A percentile compares a stretch with the other conserved stretches of the same genome.
phyloP scores from a whole-genome alignment of 2,797 vertebrate genomes.

The Lacerta bilineata region DNA sequence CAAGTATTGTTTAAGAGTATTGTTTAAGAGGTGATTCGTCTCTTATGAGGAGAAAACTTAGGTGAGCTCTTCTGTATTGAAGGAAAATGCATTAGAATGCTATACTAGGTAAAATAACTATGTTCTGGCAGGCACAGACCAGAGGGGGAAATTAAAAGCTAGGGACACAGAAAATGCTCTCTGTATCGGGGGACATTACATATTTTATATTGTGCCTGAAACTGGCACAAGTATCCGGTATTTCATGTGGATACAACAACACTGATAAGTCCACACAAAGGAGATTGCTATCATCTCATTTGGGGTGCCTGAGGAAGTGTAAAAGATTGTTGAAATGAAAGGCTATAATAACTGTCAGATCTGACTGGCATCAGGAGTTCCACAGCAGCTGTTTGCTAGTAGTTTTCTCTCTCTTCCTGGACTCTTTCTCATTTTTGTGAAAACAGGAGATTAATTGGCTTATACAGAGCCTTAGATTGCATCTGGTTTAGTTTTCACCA shows the following conservation, averaged over 20 bases:
- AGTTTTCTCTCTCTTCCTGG: not conserved
- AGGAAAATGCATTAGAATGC: not conserved
- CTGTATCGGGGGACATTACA: not conserved
- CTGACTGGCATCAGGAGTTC: conserved; percentile 47
- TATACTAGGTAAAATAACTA: not conserved
- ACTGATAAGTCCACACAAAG: not conserved
- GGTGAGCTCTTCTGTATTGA: not conserved
- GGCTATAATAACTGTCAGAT: conserved; percentile 47
- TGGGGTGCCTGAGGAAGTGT: conserved; percentile 42
- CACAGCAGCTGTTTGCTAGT: conserved; percentile 57
- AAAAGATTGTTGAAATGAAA: conserved; percentile 30
- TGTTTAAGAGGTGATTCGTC: not conserved
- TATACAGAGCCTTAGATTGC: conserved; percentile 42
- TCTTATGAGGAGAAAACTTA: not conserved
- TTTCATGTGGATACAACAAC: no score
- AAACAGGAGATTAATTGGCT: conserved; percentile 59
- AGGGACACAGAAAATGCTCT: not conserved
- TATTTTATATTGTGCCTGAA: conserved; percentile 37
- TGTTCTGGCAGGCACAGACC: not conserved
- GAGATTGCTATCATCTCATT: conserved; percentile 39
- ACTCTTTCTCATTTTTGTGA: not conserved
- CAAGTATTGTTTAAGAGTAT: not conserved
- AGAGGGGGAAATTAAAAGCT: not conserved
- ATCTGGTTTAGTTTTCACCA: conserved; percentile 40
- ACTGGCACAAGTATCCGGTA: conserved; percentile 35